Percentiles rank a stretch among this genome's conserved stretches.
phyloP scores from a whole-genome alignment of 2,113 vertebrate genomes.

The Synchiropus splendidus region DNA sequence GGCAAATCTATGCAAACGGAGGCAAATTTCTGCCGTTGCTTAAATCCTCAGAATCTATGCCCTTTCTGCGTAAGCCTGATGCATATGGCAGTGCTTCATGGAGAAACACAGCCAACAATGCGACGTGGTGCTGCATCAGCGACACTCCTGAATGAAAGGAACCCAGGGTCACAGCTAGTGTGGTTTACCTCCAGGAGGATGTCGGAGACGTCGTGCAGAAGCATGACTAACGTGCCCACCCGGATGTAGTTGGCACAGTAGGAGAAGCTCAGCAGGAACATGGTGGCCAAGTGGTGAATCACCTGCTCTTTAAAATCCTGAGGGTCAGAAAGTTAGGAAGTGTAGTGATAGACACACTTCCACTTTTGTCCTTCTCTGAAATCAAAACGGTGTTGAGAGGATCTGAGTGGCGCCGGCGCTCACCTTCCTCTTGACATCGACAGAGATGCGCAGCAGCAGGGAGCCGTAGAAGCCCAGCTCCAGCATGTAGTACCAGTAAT shows the following conservation, averaged over 20 bases:
- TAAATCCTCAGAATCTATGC: too few species aligned
- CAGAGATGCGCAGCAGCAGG: constrained; percentile 77
- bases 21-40: too few species aligned
- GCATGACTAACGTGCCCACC: constrained; percentile 79
- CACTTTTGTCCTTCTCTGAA: background rate
- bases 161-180: background rate
- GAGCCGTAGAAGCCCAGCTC: constrained; percentile 86
- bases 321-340: background rate
- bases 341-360: too few species aligned
- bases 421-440: constrained; percentile 88
- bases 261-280: constrained; percentile 81
- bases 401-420: constrained; percentile 18
- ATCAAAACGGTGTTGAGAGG: background rate
- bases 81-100: too few species aligned
- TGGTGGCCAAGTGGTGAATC: constrained; percentile 77
- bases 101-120: too few species aligned
- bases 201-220: constrained; percentile 81
- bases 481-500: constrained; percentile 87
- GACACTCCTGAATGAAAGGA: too few species aligned
- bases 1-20: too few species aligned
- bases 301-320: constrained; percentile 91
- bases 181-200: constrained; percentile 78
- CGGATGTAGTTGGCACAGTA: constrained; percentile 87
- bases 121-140: too few species aligned
- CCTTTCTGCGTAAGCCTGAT: too few species aligned